These are phyloP conservation scores for Eumeta japonica DNA, from an alignment of 1,140 invertebrate genomes.

Conservation along the genomic window DNA sequence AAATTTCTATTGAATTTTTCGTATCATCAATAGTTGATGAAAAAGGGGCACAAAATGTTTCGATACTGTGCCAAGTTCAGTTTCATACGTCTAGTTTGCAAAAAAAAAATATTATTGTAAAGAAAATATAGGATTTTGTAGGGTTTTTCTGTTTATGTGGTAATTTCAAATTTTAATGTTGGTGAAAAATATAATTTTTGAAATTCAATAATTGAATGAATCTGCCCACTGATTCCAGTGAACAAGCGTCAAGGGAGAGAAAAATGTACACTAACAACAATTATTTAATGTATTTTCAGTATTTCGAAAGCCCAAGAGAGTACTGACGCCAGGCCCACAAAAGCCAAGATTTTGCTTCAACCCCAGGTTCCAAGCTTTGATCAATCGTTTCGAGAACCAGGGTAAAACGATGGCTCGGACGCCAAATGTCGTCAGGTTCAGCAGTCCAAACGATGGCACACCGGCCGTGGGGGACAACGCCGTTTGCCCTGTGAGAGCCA, in stretches of 20 bases:
- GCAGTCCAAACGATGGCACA: conserved; percentile 20
- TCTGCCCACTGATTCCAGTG: not conserved
- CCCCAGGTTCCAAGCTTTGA: conserved; percentile 50
- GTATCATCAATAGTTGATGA: no score
- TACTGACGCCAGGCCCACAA: conserved; percentile 46
- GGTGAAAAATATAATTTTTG: not conserved
- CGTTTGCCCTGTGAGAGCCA: conserved; percentile 40
- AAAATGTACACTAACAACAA: not conserved
- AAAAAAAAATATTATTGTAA: no score
- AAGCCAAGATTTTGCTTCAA: conserved; percentile 32
- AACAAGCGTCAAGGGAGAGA: no score
- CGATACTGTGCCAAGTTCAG: no score
- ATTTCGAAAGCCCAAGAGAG: conserved; percentile 45
- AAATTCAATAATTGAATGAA: not conserved
- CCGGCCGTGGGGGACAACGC: conserved; percentile 33
- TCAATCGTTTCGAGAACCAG: conserved; percentile 49
- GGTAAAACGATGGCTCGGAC: conserved; percentile 26
- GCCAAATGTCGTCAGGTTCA: conserved; percentile 8
- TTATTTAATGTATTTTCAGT: conserved; percentile 28
- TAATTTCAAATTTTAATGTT: not conserved
- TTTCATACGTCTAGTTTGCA: no score
- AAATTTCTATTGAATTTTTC: no score
- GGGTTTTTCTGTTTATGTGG: no score
- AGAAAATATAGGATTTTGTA: no score
- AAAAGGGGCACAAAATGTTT: no score